These are phyloP conservation scores for Papilio dardanus DNA, from an alignment of 1,140 invertebrate genomes.

Conservation along the genomic window DNA sequence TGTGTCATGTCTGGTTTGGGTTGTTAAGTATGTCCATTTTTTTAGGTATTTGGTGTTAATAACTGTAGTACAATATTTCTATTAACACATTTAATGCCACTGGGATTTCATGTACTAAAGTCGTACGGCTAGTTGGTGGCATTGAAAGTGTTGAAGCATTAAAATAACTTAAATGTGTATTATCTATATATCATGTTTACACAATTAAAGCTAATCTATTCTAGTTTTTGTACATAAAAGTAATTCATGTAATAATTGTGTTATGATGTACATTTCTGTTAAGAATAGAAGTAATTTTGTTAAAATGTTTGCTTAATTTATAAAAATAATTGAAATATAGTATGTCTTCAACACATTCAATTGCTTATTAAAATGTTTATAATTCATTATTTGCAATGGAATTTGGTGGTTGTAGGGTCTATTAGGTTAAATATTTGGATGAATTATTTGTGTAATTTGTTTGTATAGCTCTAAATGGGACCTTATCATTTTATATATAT, in stretches of 20 bases:
- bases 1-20: no score
- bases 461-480: neutral
- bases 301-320: neutral
- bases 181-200: neutral
- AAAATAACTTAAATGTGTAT: neutral
- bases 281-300: slow-evolving; percentile 18
- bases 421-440: neutral
- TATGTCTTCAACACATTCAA: neutral
- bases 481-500: slow-evolving; percentile 1
- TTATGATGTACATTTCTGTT: slow-evolving; percentile 23
- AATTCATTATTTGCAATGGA: neutral
- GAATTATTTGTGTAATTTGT: neutral
- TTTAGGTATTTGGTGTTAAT: no score
- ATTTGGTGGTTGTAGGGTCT: neutral
- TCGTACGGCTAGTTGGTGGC: neutral
- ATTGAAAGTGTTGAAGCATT: neutral
- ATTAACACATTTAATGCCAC: no score
- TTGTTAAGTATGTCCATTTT: no score
- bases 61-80: no score
- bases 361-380: neutral
- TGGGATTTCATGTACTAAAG: no score
- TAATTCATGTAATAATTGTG: slow-evolving; percentile 12
- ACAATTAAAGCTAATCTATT: neutral
- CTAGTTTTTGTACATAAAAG: slow-evolving; percentile 4
- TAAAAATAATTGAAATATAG: neutral